Evolutionary conservation across 2,888 invertebrate species (phyloP), one percentile per base, ranked within the genome.

Genomic region (Caenorhabditis sulstoni): DNA sequence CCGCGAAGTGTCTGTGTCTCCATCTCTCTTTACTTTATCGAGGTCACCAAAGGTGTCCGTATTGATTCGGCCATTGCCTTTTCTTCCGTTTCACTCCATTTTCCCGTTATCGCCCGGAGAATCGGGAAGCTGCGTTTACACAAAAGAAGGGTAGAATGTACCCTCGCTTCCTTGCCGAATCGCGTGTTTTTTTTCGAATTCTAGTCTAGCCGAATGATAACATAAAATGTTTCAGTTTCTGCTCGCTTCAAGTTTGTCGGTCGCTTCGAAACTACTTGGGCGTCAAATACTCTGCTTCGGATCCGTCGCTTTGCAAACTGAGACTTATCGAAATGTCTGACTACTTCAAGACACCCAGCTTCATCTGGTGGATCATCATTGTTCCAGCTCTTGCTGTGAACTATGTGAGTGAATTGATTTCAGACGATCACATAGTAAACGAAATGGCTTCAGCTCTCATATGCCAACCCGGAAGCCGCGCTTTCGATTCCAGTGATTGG

Each of bases 211-310:
- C 11, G 47, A 50, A 58, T 50, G 59, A 37, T 61, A 67, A 61
- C 14, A 12, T 37, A 22, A 53, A 20, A 52, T 52, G 37, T 70
- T 79, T 65, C 65, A 79, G 79, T 50, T 74, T 79, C 45, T 65
- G 64, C 37, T 79, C 87, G 0, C 41, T 81, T 18, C 82, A 85
- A 71, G 83, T 87, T 16, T 74, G 77, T 29, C 73, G 77, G 37
- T 84, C 87, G 12, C 83, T 85, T 14, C 85, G 89, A 18, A 85
- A 87, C 57, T 89, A 86, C 58, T 62, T 89, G 35, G 80, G 82
- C 18, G 68, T 83, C 39, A 81, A 81, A 35, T 85, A 85, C 61
- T 78, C 80, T 16, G 81, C 85, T 52, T 66, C 74, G 16, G 68
- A 73, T 53, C 77, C 77, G 18, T 66, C 67, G 5, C 16, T 73